Conservation (phyloP, 2,888 invertebrate genomes). For the Caenorhabditis sp. region DNA sequence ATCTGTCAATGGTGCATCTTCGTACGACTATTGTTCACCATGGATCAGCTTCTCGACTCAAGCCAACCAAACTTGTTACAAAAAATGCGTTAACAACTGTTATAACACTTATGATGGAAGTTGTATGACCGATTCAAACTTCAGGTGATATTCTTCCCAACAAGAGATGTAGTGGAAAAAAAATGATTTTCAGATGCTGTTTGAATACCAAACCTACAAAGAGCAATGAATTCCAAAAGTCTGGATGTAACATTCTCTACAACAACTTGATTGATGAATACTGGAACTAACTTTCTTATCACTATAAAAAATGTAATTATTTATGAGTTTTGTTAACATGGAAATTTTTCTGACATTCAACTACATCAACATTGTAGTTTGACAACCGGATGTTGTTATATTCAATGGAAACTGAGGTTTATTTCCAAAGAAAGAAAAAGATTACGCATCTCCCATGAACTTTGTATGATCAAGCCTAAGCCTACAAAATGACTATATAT, state of each 20-base stretch:
- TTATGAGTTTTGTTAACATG: too few species aligned
- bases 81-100: slow-evolving; percentile 8
- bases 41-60: slow-evolving; percentile 7
- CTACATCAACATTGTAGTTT: too few species aligned
- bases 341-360: too few species aligned
- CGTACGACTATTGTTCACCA: slow-evolving; percentile 12
- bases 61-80: slow-evolving; percentile 14
- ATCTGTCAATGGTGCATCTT: slow-evolving; percentile 4
- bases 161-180: too few species aligned
- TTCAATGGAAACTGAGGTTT: too few species aligned
- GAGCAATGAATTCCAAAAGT: slow-evolving; percentile 4
- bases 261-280: not conserved
- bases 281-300: too few species aligned
- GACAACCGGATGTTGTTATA: too few species aligned
- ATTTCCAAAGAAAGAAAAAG: too few species aligned
- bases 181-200: slow-evolving; percentile 1
- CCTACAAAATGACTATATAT: too few species aligned
- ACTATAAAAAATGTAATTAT: too few species aligned
- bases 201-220: slow-evolving; percentile 3
- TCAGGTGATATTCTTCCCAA: slow-evolving; percentile 9
- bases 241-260: slow-evolving; percentile 1
- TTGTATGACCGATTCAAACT: slow-evolving; percentile 7
- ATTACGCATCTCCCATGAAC: too few species aligned
- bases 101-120: slow-evolving; percentile 2
- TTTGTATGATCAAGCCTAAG: too few species aligned